A percentile compares a stretch with the other conserved stretches of the same genome.
phyloP scores from a whole-genome alignment of 2,888 invertebrate genomes.

The Polydrusus cervinus region DNA sequence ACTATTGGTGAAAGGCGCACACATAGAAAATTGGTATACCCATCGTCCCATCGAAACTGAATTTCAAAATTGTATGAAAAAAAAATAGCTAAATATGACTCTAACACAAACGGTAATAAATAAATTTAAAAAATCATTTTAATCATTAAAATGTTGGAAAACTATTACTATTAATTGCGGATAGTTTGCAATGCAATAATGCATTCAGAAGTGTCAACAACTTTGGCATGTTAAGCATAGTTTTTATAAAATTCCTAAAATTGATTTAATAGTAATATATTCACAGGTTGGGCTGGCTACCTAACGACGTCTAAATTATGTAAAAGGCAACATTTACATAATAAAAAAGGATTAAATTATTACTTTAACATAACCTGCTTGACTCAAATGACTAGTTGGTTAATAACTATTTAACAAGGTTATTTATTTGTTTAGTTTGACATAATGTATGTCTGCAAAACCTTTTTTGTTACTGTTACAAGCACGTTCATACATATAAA shows the following conservation, averaged over 20 bases:
- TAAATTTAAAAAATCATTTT: too few relatives aligned
- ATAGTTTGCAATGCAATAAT: constrained; percentile 8
- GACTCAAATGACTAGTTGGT: constrained; percentile 1
- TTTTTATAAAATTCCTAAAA: constrained; percentile 18
- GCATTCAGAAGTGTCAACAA: constrained; percentile 13
- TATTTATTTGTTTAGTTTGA: constrained; percentile 9
- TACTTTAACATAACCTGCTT: constrained; percentile 1
- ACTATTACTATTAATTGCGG: too few relatives aligned
- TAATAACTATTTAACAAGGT: constrained; percentile 11
- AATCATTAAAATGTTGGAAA: too few relatives aligned
- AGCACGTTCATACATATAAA: neutral
- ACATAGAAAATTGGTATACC: too few relatives aligned
- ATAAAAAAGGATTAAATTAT: constrained; percentile 14
- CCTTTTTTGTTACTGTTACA: neutral
- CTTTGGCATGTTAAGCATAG: constrained; percentile 20
- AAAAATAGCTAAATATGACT: too few relatives aligned
- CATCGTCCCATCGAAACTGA: too few relatives aligned
- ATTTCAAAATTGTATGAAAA: too few relatives aligned
- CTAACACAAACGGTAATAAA: too few relatives aligned
- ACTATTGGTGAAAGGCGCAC: too few relatives aligned
- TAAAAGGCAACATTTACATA: constrained; percentile 10
- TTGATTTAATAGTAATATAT: constrained; percentile 19
- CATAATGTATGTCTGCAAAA: constrained; percentile 10
- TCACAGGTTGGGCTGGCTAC: constrained; percentile 11
- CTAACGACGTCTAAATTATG: constrained; percentile 9